These are phyloP conservation scores for Miltochrista miniata DNA, from an alignment of 2,888 invertebrate genomes.

Conservation along the genomic window DNA sequence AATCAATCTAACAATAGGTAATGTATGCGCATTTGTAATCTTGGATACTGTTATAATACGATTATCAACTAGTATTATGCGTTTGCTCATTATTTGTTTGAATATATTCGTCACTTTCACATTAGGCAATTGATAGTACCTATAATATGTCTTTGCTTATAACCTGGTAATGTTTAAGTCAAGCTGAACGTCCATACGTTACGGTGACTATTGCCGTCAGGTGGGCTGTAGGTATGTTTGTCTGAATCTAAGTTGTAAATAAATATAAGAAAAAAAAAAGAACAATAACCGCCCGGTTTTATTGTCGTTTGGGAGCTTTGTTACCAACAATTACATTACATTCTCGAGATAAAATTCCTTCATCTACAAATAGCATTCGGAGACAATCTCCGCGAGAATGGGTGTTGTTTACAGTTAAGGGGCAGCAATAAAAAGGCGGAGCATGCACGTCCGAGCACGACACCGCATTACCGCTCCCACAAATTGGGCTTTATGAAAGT, in stretches of 20 bases:
- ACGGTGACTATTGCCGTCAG: not conserved
- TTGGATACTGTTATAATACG: conserved; percentile 26
- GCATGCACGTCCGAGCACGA: conserved; percentile 74
- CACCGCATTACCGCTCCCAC: conserved; percentile 72
- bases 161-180: no score
- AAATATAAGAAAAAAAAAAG: conserved; percentile 5
- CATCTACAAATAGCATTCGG: conserved; percentile 56
- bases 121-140: no score
- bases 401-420: conserved; percentile 81
- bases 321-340: conserved; percentile 32
- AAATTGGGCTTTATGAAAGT: conserved; percentile 79
- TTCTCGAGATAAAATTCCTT: conserved; percentile 54
- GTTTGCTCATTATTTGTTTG: conserved; percentile 10
- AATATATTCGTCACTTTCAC: not conserved
- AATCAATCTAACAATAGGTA: conserved; percentile 30
- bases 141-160: no score
- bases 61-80: conserved; percentile 26
- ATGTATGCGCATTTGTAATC: conserved; percentile 33
- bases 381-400: conserved; percentile 64
- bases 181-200: no score
- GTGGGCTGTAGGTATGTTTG: not conserved
- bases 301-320: conserved; percentile 42
- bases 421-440: conserved; percentile 81
- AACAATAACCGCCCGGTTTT: conserved; percentile 30
- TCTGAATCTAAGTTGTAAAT: no score